Conservation (phyloP, 2,797 vertebrate genomes). For the Eremophila alpestris region DNA sequence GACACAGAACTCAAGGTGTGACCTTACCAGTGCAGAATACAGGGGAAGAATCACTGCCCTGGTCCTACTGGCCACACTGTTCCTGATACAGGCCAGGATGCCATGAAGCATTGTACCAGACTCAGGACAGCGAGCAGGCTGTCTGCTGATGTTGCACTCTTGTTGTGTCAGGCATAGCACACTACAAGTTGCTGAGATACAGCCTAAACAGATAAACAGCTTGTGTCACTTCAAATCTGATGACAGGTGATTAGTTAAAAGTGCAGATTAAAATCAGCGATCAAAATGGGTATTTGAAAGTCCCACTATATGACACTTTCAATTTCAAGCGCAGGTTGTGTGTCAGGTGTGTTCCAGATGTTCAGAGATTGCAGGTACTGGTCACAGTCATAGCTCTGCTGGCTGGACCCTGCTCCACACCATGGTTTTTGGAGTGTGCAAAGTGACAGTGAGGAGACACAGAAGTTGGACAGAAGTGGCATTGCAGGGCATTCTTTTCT, state of each 20-base stretch:
- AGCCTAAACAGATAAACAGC: background rate
- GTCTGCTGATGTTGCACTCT: background rate
- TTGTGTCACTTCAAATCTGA: background rate
- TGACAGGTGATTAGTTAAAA: background rate
- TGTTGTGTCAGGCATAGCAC: accelerated
- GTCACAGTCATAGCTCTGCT: background rate
- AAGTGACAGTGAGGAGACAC: background rate
- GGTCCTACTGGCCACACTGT: background rate
- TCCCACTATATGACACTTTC: background rate
- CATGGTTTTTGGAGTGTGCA: background rate
- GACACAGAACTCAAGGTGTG: background rate
- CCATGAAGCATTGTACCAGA: background rate
- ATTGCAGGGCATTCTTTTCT: background rate
- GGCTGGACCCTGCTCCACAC: background rate
- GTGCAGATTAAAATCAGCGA: background rate
- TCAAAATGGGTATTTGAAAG: background rate
- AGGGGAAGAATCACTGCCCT: background rate
- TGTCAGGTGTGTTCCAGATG: background rate
- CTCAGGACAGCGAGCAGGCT: background rate
- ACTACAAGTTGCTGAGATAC: accelerated
- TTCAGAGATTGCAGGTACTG: background rate
- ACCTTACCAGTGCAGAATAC: background rate
- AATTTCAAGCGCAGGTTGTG: background rate
- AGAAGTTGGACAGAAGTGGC: background rate
- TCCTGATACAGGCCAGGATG: background rate